A percentile compares a stretch with the other conserved stretches of the same genome.
Evolutionary conservation across 2,797 vertebrate genomes (phyloP).

Genomic region (Sciurus vulgaris): DNA sequence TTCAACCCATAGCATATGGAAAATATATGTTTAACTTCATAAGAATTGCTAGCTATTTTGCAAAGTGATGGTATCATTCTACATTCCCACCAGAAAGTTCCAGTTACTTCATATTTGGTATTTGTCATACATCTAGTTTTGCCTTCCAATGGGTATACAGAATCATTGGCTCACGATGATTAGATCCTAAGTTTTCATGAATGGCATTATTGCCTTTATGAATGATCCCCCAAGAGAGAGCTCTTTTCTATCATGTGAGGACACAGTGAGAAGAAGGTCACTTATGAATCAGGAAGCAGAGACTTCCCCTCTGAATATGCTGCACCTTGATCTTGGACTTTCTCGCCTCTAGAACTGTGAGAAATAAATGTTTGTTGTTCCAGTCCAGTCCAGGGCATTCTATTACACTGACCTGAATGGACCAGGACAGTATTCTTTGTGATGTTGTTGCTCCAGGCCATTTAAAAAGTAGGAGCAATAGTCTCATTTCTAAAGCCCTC

Average conservation of each 20-base stretch:
- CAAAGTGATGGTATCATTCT: neutral
- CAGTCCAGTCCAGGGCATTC: neutral
- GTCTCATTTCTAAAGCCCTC: neutral
- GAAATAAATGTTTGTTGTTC: neutral
- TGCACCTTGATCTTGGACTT: neutral
- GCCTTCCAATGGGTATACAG: neutral
- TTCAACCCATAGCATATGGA: neutral
- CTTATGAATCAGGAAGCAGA: neutral
- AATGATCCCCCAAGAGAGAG: neutral
- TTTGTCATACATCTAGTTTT: neutral
- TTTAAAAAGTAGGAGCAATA: neutral
- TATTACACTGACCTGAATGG: neutral
- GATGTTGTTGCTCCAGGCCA: neutral
- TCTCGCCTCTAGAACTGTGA: neutral
- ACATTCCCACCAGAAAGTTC: neutral
- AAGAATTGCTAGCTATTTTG: neutral
- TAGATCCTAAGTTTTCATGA: neutral
- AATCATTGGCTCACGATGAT: neutral
- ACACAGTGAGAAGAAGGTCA: neutral
- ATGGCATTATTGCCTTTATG: neutral
- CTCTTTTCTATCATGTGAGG: neutral
- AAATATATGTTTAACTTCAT: neutral
- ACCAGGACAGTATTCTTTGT: neutral
- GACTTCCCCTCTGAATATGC: neutral
- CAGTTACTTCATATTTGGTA: neutral